phyloP scores from a whole-genome alignment of 1,140 invertebrate species.

The Archivesica marissinica region DNA sequence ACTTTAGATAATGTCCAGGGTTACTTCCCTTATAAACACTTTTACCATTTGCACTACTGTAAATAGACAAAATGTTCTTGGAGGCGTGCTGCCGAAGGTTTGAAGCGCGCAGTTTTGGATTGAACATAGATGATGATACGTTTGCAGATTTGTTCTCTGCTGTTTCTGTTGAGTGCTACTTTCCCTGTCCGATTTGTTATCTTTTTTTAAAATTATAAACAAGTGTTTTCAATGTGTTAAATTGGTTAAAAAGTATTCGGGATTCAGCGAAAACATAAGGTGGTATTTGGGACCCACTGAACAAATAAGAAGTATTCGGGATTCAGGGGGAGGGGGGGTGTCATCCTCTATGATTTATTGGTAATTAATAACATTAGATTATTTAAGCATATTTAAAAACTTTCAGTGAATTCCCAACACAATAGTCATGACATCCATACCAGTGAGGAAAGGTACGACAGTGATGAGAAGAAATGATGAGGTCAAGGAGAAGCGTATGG shows the following conservation, averaged over 20 bases:
- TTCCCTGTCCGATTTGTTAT: too few relatives aligned
- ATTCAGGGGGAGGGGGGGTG: background rate
- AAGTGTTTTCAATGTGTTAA: background rate
- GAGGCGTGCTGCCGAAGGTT: too few relatives aligned
- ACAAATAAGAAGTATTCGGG: background rate
- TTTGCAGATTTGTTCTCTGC: too few relatives aligned
- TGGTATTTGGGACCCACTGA: background rate
- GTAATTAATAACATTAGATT: background rate
- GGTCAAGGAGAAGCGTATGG: background rate
- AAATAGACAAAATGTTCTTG: too few relatives aligned
- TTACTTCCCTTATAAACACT: too few relatives aligned
- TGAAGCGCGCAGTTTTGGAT: too few relatives aligned
- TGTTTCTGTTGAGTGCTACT: too few relatives aligned
- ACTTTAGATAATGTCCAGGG: too few relatives aligned
- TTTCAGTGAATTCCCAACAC: background rate
- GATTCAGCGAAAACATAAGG: background rate
- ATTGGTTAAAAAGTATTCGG: background rate
- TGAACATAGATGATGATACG: too few relatives aligned
- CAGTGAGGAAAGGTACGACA: background rate
- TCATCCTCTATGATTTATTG: background rate
- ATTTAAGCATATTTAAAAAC: background rate
- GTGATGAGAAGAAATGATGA: background rate
- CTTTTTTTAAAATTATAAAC: too few relatives aligned
- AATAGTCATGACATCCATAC: slow-evolving; percentile 6
- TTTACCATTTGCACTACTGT: too few relatives aligned